Evolutionary conservation across 2,797 vertebrate genomes (phyloP), one percentile per base, ranked within the genome.

Genomic region (Remorina albescens): DNA sequence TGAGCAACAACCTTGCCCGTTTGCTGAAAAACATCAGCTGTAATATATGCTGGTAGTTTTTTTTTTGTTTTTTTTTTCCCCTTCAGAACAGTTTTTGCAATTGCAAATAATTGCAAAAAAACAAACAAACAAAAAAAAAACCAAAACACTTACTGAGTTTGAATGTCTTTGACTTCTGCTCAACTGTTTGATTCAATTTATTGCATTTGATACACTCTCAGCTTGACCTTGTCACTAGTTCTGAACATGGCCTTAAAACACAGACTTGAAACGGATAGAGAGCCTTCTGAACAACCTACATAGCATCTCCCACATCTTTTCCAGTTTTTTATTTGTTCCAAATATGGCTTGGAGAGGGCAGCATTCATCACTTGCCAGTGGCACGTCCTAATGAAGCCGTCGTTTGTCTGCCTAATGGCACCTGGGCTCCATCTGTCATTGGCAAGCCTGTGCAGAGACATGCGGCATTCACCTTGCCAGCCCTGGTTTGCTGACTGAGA

Each of bases 391-490:
- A 94, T 92, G 90, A 93, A 92, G 91, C 82, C 71, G 82, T 91
- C 92, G 86, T 93, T 94, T 91, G 90, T 94, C 93, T 92, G 87
- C 89, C 91, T 93, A 93, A 94, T 92, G 92, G 92, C 90, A 92
- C 91, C 88, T 91, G 86, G 76, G 81, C 87, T 88, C 90, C 88
- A 93, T 93, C 91, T 91, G 91, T 93, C 93, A 94, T 75, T 85
- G 88, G 86, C 78, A 75, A 85, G 80, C 84, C 87, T 59, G 63
- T 21, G 86, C 79, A 71, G 79, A 84, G 74, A 83, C 83, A 65
- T 15, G 59, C 68, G 15, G 63, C 75, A 44, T 88, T 95, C 92
- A 93, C 92, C 91, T 93, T 92, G 91, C 87, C 89, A 89, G 86
- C 66, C 70, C 73, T 51, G 23, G 60, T 74, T 82, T 34, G 42